Conservation (phyloP, 2,888 invertebrate genomes). For the Conchocele bisecta region DNA sequence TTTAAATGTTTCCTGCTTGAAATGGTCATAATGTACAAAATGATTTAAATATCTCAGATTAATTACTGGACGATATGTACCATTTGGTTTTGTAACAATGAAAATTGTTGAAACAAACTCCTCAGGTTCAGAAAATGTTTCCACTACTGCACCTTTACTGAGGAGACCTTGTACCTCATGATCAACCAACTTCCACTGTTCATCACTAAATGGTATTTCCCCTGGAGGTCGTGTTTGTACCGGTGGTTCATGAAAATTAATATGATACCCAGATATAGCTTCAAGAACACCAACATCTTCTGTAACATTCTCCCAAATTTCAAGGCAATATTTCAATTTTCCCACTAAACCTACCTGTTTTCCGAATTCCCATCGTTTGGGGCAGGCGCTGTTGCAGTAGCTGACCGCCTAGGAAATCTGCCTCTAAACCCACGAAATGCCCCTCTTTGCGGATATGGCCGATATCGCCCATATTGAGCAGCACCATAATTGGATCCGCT, state of each 20-base stretch:
- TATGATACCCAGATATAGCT: not conserved
- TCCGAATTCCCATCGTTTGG: not conserved
- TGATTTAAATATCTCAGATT: slow-evolving; percentile 30
- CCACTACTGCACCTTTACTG: slow-evolving; percentile 17
- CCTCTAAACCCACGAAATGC: too few relatives aligned
- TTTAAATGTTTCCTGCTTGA: slow-evolving; percentile 39
- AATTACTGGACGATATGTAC: not conserved
- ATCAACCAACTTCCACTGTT: not conserved
- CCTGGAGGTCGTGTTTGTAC: not conserved
- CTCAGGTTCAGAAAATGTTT: not conserved
- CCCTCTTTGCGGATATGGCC: too few relatives aligned
- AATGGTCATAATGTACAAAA: slow-evolving; percentile 42
- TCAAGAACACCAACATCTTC: not conserved
- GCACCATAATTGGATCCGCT: too few relatives aligned
- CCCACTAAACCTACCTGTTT: not conserved
- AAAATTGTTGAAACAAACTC: slow-evolving; percentile 18
- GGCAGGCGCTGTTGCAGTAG: not conserved
- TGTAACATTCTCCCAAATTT: not conserved
- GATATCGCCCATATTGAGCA: too few relatives aligned
- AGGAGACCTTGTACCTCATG: not conserved
- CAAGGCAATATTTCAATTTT: not conserved
- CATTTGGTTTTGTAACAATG: not conserved
- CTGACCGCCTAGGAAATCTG: too few relatives aligned
- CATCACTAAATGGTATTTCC: not conserved
- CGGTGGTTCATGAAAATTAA: not conserved